These are phyloP conservation scores for Microplitis deprimator DNA, from an alignment of 2,888 invertebrate genomes.

Conservation along the genomic window DNA sequence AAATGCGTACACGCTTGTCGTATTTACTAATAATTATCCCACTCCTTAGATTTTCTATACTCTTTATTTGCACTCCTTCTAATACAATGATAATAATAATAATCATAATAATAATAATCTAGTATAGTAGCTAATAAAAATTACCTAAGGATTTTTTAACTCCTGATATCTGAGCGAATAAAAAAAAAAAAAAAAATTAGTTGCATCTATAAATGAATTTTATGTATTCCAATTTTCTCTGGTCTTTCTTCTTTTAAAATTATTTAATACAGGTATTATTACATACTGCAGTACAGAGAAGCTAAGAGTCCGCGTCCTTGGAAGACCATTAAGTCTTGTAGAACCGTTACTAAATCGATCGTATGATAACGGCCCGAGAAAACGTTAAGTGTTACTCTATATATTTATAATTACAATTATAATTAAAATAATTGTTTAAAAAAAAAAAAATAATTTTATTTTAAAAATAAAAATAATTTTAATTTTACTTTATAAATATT, in stretches of 20 bases:
- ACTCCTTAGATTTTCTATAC: not conserved
- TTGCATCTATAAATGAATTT: conserved; percentile 13
- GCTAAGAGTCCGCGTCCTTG: conserved; percentile 44
- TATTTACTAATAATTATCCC: conserved; percentile 33
- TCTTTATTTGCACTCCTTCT: too few relatives aligned
- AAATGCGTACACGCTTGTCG: conserved; percentile 13
- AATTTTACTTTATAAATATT: not conserved
- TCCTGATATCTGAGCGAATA: too few relatives aligned
- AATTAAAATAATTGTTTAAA: not conserved
- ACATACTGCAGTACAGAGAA: not conserved
- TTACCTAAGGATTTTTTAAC: too few relatives aligned
- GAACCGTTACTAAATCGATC: conserved; percentile 51
- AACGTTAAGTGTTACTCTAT: conserved; percentile 10
- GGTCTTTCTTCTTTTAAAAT: too few relatives aligned
- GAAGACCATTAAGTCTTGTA: conserved; percentile 47
- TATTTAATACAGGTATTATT: too few relatives aligned
- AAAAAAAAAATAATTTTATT: conserved; percentile 7
- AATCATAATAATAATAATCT: too few relatives aligned
- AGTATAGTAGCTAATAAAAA: too few relatives aligned
- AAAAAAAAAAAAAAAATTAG: too few relatives aligned
- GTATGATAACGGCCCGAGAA: conserved; percentile 46
- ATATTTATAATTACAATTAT: conserved; percentile 6
- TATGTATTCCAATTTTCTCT: too few relatives aligned
- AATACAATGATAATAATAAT: too few relatives aligned
- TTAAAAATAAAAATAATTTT: not conserved